Base-by-base conservation (phyloP, 2,888 invertebrate genomes). In the Pollenia labialis region DNA sequence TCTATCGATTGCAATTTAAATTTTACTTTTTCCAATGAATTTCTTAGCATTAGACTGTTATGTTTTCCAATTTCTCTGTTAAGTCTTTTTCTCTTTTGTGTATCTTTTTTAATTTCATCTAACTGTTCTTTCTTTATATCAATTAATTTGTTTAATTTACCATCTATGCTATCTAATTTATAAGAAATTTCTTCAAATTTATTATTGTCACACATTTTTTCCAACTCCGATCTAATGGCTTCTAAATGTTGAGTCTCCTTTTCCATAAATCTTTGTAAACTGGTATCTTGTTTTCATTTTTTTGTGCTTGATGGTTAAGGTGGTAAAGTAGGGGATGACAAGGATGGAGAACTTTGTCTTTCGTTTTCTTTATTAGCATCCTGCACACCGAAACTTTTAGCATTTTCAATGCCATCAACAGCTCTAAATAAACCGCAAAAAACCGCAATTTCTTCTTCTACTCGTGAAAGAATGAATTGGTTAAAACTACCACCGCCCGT, bases 91-190 rank as follows among this genome's bases (percentile, higher is more conserved):
- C 40, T 62, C 69, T 62, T 12, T 18, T 74, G 4, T 40, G 52
- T 64, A 6, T 66, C 66, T 66, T 18, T 46, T 16, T 4, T 64
- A 18, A 64, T 64, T 64, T 66, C 66, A 6, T 46, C 23, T 23
- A 66, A 18, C 48, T 66, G 46, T 14, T 23, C 46, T 42, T 23
- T 66, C 14, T 66, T 66, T 12, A 66, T 46, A 3, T 11, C 48
- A 48, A 66, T 66, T 14, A 46, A 48, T 4, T 14, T 48, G 7
- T 66, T 48, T 14, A 23, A 66, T 48, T 48, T 66, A 23, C 14
- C 16, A 2, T 48, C 66, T 12, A 66, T 46, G 18, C 48, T 23
- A 66, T 66, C 48, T 23, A 66, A 18, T 8, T 66, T 66, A 9
- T 66, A 8, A 14, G 12, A 12, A 23, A 66, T 23, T 9, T 14